Percentiles rank a stretch among this genome's conserved stretches.
Conservation (phyloP, 2,797 vertebrate genomes). For the Acanthurus tractus region DNA sequence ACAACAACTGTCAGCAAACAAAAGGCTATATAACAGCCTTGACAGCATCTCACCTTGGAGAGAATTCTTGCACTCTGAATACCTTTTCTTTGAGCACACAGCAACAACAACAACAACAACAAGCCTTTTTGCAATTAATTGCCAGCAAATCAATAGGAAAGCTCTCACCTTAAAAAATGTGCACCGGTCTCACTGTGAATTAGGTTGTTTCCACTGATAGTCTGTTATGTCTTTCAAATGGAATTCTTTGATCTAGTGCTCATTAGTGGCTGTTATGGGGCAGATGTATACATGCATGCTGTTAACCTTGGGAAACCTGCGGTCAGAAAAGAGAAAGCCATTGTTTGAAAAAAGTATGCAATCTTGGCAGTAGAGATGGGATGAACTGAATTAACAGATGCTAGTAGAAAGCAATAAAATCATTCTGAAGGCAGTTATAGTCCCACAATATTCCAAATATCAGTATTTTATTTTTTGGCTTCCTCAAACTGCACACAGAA, state of each 20-base stretch:
- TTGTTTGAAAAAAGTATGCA: constrained; percentile 17
- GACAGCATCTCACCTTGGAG: constrained; percentile 60
- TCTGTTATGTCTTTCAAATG: constrained; percentile 4
- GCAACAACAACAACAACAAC: constrained; percentile 41
- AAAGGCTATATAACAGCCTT: constrained; percentile 68
- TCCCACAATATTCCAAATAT: neutral
- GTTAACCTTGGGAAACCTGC: constrained; percentile 31
- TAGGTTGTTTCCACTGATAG: constrained; percentile 21
- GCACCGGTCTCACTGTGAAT: constrained; percentile 40
- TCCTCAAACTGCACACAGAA: constrained; percentile 4
- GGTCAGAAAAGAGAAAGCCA: constrained; percentile 23
- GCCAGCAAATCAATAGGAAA: constrained; percentile 62
- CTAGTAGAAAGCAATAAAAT: constrained; percentile 2
- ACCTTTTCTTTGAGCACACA: constrained; percentile 55
- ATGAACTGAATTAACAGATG: constrained; percentile 30
- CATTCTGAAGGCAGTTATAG: constrained; percentile 12
- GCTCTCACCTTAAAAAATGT: constrained; percentile 44
- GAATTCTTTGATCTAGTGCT: constrained; percentile 28
- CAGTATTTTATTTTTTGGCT: constrained; percentile 14
- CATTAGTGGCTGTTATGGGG: constrained; percentile 20
- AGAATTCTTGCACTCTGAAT: constrained; percentile 52
- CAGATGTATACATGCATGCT: constrained; percentile 14
- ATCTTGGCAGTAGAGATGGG: constrained; percentile 14
- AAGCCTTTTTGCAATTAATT: constrained; percentile 51
- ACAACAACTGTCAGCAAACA: constrained; percentile 70